Base-by-base conservation (phyloP, 2,888 invertebrate genomes). In the Criorhina ranunculi region DNA sequence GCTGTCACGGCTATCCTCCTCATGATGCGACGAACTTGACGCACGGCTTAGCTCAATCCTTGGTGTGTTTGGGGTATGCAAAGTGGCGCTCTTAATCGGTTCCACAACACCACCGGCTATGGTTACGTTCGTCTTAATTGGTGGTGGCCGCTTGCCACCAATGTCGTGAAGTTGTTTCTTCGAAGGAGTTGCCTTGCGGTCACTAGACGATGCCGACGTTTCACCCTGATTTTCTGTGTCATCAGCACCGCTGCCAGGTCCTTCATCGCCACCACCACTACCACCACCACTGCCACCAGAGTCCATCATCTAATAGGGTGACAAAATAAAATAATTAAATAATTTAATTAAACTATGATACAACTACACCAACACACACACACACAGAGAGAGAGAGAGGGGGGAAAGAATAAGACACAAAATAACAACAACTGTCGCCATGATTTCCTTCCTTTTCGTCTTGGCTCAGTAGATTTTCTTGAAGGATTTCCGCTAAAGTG, bases 11-110 rank as follows among this genome's bases (percentile, higher is more conserved):
- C 96, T 96, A 90, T 97, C 96, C 87, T 92, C 91, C 87, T 91
- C 91, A 90, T 97, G 96, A 89, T 97, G 96, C 40, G 96, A 96
- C 76, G 97, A 96, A 91, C 96, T 96, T 89, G 96, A 96, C 5
- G 97, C 97, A 87, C 97, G 94, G 87, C 97, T 97, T 90, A 97
- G 96, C 92, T 97, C 97, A 88, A 97, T 97, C 89, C 97, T 94
- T 19, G 97, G 97, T 64, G 97, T 95, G 87, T 94, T 94, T 17
- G 96, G 95, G 53, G 95, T 94, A 88, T 93, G 87, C 87, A 91
- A 64, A 86, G 90, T 89, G 72, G 89, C 81, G 73, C 89, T 88
- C 24, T 90, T 88, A 80, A 87, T 88, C 9, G 77, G 59, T 49
- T 87, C 70, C 31, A 31, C 19, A 73, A 85, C 79, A 44, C 92